phyloP scores from a whole-genome alignment of 2,888 invertebrate species.

The Melinaea menophilus region DNA sequence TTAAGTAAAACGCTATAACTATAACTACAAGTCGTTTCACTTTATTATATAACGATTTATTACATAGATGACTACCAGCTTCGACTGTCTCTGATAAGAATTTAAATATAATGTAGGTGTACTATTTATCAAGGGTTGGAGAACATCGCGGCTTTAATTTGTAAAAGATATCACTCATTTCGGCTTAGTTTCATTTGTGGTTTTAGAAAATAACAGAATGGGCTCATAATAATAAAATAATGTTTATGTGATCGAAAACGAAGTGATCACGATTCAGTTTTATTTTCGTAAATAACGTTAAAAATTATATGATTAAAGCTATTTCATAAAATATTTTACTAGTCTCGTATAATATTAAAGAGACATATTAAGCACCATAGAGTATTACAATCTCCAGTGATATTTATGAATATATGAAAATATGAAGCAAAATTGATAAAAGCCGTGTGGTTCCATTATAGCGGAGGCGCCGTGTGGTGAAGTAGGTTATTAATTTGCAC shows the following conservation, averaged over 20 bases:
- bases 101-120: constrained; percentile 17
- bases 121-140: too few relatives aligned
- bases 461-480: constrained; percentile 45
- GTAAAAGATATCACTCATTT: too few relatives aligned
- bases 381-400: constrained; percentile 12
- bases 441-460: constrained; percentile 29
- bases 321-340: not conserved
- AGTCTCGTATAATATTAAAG: constrained; percentile 1
- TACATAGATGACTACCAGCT: constrained; percentile 48
- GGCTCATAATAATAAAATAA: too few relatives aligned
- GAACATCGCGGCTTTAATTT: too few relatives aligned
- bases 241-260: not conserved
- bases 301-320: not conserved
- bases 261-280: not conserved
- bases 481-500: constrained; percentile 63
- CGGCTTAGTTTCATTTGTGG: too few relatives aligned
- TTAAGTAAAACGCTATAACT: constrained; percentile 6
- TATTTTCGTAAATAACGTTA: not conserved
- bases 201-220: too few relatives aligned
- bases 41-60: constrained; percentile 46
- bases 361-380: constrained; percentile 20
- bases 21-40: constrained; percentile 10
- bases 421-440: constrained; percentile 30
- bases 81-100: constrained; percentile 31
- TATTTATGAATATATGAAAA: constrained; percentile 25